A percentile compares a stretch with the other conserved stretches of the same genome.
Conservation (phyloP, 2,888 invertebrate genomes). For the Leuctra nigra region DNA sequence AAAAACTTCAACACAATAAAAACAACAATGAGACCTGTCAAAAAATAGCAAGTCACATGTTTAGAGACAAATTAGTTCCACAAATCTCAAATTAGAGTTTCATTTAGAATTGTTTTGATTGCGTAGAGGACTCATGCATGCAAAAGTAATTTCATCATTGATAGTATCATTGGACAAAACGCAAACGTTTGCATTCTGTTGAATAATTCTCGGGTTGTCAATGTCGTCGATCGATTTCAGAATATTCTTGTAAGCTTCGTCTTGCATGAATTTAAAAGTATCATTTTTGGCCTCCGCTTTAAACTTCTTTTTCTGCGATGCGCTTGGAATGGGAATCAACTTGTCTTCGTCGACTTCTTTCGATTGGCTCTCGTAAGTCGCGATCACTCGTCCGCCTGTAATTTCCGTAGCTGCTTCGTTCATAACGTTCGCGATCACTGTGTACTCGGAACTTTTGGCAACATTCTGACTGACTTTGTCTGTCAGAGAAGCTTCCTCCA, state of each 20-base stretch:
- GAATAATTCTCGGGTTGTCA: not conserved
- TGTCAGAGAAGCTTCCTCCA: not conserved
- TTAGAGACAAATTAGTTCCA: no score
- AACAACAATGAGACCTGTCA: no score
- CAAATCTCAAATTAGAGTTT: not conserved
- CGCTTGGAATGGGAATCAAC: not conserved
- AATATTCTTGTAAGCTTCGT: not conserved
- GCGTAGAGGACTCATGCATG: not conserved
- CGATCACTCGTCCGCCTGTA: not conserved
- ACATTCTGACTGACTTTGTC: no score
- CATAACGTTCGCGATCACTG: not conserved
- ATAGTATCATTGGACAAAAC: not conserved
- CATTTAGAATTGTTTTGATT: not conserved
- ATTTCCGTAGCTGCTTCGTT: not conserved
- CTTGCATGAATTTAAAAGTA: constrained; percentile 10
- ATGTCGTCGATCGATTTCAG: not conserved
- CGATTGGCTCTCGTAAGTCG: not conserved
- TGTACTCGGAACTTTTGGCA: no score
- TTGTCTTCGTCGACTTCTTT: not conserved
- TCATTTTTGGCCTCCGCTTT: not conserved
- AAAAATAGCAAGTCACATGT: no score
- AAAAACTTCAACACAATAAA: no score
- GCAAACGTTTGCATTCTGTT: constrained; percentile 5
- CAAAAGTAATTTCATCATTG: not conserved
- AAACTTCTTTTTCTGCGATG: not conserved